These are phyloP conservation scores for Nettapus auritus DNA, from an alignment of 2,113 vertebrate species.

Conservation along the genomic window DNA sequence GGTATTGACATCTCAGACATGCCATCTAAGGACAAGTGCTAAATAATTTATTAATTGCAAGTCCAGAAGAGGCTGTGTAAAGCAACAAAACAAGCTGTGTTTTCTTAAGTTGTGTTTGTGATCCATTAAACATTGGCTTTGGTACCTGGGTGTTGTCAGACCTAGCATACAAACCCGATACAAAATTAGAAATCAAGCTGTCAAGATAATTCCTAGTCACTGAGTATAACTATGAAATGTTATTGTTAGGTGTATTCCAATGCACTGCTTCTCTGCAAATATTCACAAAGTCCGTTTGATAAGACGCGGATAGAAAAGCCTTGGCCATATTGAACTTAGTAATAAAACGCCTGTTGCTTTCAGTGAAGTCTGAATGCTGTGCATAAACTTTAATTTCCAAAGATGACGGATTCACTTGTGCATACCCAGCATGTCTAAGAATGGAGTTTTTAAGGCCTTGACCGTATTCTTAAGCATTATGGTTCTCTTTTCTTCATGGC, in stretches of 20 bases:
- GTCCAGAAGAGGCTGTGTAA: constrained; percentile 42
- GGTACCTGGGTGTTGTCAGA: background rate
- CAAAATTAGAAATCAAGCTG: constrained; percentile 24
- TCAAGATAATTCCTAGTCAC: background rate
- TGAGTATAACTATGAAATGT: background rate
- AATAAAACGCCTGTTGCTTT: background rate
- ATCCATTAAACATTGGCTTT: constrained; percentile 34
- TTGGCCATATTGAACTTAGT: background rate
- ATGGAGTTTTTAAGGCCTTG: background rate
- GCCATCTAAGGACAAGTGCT: constrained; percentile 54
- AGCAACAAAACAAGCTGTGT: background rate
- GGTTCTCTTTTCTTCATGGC: background rate
- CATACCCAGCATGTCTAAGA: background rate
- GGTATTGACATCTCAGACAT: constrained; percentile 32
- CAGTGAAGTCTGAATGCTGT: background rate
- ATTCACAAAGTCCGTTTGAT: background rate
- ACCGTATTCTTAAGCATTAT: background rate
- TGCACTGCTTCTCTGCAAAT: background rate
- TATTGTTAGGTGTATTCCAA: background rate
- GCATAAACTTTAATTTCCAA: background rate
- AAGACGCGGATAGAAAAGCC: background rate
- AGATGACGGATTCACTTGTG: background rate
- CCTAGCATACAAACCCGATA: background rate
- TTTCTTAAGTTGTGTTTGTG: constrained; percentile 16
- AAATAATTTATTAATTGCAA: constrained; percentile 57